Evolutionary conservation across 2,797 vertebrate species (phyloP).

Genomic region (Gymnothorax javanicus): DNA sequence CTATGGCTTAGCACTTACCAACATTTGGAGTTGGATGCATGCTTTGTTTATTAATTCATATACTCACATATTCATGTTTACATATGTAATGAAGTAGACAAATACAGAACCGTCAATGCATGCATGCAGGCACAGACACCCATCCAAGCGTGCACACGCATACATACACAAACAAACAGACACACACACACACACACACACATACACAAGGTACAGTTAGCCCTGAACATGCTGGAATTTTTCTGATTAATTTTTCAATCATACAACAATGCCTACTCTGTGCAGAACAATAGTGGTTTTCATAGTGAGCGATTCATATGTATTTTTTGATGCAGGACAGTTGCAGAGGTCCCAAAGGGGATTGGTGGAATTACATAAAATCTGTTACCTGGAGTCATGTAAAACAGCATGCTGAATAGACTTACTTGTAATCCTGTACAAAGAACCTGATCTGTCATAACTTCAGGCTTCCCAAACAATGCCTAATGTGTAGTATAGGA

Average conservation of each 20-base stretch:
- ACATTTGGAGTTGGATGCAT: neutral
- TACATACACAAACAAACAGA: no score
- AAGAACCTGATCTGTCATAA: neutral
- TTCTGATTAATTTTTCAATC: neutral
- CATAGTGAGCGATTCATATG: neutral
- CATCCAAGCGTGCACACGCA: no score
- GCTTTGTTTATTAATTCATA: no score
- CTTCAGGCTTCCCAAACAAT: conserved; percentile 21
- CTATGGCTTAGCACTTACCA: neutral
- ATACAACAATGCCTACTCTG: neutral
- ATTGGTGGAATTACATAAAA: conserved; percentile 17
- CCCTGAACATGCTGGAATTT: neutral
- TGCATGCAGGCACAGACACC: no score
- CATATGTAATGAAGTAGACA: neutral
- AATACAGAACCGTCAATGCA: neutral
- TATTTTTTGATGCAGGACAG: neutral
- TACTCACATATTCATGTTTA: neutral
- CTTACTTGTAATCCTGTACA: neutral
- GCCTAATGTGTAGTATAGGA: conserved; percentile 24
- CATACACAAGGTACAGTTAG: neutral
- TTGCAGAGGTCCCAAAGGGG: neutral
- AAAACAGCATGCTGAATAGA: conserved; percentile 15
- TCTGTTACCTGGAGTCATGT: neutral
- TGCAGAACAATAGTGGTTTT: conserved; percentile 11
- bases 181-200: neutral